Evolutionary conservation across 2,888 invertebrate genomes (phyloP).

Genomic region (Odontomyia ornata): DNA sequence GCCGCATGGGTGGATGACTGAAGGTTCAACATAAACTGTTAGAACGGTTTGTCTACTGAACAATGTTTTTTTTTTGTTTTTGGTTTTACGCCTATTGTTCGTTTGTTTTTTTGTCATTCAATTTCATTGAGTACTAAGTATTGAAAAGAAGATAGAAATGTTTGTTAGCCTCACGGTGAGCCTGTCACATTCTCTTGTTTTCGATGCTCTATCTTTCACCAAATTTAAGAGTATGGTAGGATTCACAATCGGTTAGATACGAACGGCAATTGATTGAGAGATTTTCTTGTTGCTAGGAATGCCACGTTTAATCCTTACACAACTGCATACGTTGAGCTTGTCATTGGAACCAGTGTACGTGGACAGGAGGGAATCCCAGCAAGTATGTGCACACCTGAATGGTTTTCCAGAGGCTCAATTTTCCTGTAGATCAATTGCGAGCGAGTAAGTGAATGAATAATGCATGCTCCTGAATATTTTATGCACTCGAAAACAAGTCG

Average conservation of each 20-base stretch:
- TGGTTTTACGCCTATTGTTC: not conserved
- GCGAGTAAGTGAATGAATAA: not conserved
- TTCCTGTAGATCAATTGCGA: not conserved
- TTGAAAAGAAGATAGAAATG: not conserved
- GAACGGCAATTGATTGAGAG: too few relatives aligned
- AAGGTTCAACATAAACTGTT: not conserved
- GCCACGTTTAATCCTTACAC: not conserved
- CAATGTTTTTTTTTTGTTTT: constrained; percentile 1
- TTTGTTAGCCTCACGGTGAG: not conserved
- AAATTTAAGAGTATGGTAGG: too few relatives aligned
- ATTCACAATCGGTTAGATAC: too few relatives aligned
- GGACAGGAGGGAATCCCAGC: not conserved
- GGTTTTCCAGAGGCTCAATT: not conserved
- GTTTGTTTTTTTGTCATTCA: not conserved
- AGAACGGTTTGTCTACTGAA: not conserved
- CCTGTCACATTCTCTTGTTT: not conserved
- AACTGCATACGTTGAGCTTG: not conserved
- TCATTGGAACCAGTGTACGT: not conserved
- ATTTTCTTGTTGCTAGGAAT: not conserved
- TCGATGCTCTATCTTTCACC: too few relatives aligned
- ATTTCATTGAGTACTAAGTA: not conserved
- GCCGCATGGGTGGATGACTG: too few relatives aligned
- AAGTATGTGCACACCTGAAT: too few relatives aligned
- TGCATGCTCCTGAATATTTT: not conserved
- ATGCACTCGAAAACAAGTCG: not conserved